These are phyloP conservation scores for Siniperca chuatsi DNA, from an alignment of 2,113 vertebrate genomes.

Conservation along the genomic window DNA sequence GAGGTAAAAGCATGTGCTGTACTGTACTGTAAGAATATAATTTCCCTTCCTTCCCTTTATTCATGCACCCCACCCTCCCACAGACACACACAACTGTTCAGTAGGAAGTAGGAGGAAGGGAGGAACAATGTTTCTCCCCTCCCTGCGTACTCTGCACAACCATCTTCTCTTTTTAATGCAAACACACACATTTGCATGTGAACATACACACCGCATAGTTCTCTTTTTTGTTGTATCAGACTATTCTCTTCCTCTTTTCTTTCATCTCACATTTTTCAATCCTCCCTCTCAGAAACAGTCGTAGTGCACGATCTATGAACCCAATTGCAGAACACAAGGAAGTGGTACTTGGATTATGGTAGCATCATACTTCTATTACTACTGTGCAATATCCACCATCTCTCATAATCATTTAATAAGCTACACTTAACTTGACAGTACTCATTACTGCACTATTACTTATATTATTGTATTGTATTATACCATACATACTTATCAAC, in stretches of 20 bases:
- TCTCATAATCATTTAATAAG: too few species aligned
- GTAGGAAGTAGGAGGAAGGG: constrained; percentile 60
- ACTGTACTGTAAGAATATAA: constrained; percentile 56
- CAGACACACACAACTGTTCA: constrained; percentile 57
- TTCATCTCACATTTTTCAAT: constrained; percentile 46
- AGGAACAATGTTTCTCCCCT: constrained; percentile 58
- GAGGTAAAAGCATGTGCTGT: constrained; percentile 24
- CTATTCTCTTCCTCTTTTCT: constrained; percentile 67
- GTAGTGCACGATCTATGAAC: too few species aligned
- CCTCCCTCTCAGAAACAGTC: neutral
- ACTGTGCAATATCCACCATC: too few species aligned
- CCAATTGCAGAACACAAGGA: too few species aligned
- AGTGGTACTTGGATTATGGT: too few species aligned
- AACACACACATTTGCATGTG: constrained; percentile 11
- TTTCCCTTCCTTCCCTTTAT: constrained; percentile 72
- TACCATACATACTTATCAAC: too few species aligned
- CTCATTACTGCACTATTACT: too few species aligned
- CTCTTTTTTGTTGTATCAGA: constrained; percentile 46
- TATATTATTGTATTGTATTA: too few species aligned
- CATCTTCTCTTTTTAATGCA: constrained; percentile 48
- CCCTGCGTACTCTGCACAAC: constrained; percentile 40
- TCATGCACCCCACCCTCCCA: constrained; percentile 30
- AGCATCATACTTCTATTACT: too few species aligned
- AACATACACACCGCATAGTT: neutral
- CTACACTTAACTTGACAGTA: too few species aligned